phyloP scores from a whole-genome alignment of 2,113 vertebrate genomes.

The Actenoides hombroni region DNA sequence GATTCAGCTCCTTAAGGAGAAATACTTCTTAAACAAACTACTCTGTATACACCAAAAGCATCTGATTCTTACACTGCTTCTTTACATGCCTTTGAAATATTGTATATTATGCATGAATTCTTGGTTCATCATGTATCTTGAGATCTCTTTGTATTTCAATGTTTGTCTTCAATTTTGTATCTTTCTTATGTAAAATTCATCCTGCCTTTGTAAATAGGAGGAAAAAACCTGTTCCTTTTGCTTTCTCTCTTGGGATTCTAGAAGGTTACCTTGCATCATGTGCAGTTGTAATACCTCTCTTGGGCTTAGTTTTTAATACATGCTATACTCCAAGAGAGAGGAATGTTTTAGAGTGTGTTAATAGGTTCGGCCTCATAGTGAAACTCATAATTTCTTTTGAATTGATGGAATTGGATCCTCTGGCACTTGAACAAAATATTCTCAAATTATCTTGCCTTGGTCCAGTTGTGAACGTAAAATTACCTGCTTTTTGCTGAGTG shows the following conservation, averaged over 20 bases:
- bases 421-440: neutral
- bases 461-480: neutral
- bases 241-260: slow-evolving; percentile 22
- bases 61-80: neutral
- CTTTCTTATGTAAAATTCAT: slow-evolving; percentile 63
- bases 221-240: neutral
- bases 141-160: slow-evolving; percentile 48
- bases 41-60: neutral
- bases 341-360: neutral
- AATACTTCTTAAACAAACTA: neutral
- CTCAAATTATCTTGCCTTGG: neutral
- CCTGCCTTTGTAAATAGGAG: slow-evolving; percentile 36
- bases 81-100: slow-evolving; percentile 41
- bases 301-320: slow-evolving; percentile 6
- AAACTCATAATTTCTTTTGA: neutral
- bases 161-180: slow-evolving; percentile 56
- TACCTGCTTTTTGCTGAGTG: neutral
- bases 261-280: slow-evolving; percentile 49
- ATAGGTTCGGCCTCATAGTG: neutral
- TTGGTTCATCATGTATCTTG: slow-evolving; percentile 17
- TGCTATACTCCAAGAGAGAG: neutral
- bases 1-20: neutral
- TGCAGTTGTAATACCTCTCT: neutral
- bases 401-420: neutral
- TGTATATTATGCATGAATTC: slow-evolving; percentile 43